These are phyloP conservation scores for Oreochromis spilurus DNA, from an alignment of 2,113 vertebrate genomes.

Conservation along the genomic window DNA sequence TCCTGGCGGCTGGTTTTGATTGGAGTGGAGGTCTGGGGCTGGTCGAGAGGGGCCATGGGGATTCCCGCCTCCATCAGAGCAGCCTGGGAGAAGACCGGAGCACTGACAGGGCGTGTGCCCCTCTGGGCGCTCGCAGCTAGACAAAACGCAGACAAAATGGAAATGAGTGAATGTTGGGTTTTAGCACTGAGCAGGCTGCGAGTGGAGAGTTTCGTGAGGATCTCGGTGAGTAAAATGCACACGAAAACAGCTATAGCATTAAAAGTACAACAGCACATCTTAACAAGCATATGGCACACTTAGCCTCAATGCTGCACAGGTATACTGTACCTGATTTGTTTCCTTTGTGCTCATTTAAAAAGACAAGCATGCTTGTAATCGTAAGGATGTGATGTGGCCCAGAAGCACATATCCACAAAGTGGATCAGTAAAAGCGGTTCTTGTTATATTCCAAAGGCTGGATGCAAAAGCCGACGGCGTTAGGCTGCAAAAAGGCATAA, in stretches of 20 bases:
- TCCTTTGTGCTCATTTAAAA: not conserved
- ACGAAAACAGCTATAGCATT: not conserved
- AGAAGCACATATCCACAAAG: constrained; percentile 9
- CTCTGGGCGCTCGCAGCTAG: constrained; percentile 74
- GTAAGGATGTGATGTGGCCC: not conserved
- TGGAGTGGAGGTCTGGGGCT: constrained; percentile 67
- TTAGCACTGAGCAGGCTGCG: not conserved
- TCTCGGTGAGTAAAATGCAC: not conserved
- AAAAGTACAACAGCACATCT: not conserved
- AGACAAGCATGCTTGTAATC: not conserved
- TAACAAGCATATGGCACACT: not conserved
- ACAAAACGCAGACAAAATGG: constrained; percentile 39
- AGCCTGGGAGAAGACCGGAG: constrained; percentile 84
- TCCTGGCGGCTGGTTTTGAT: constrained; percentile 64
- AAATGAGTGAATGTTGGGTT: not conserved
- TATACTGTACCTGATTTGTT: constrained; percentile 49
- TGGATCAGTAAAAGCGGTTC: constrained; percentile 10
- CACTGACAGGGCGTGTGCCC: constrained; percentile 84
- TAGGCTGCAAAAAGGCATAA: not conserved
- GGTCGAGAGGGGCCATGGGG: constrained; percentile 57
- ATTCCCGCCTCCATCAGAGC: constrained; percentile 70
- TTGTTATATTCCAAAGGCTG: not conserved
- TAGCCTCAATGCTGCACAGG: not conserved
- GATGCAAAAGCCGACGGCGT: constrained; percentile 5
- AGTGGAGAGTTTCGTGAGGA: not conserved